Conservation (phyloP, 2,113 vertebrate species). For the Aptenodytes patagonicus region DNA sequence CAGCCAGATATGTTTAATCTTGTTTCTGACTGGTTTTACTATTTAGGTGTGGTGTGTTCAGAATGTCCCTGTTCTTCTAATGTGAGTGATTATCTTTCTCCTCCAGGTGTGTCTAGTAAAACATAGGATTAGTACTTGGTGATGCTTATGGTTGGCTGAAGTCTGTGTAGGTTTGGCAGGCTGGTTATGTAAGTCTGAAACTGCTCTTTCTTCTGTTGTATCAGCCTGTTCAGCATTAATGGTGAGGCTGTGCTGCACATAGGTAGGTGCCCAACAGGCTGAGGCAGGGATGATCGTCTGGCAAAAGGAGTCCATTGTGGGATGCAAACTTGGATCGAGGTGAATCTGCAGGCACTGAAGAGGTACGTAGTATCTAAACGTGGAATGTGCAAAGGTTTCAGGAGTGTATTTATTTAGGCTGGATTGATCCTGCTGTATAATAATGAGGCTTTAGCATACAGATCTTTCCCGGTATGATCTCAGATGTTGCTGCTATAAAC, state of each 20-base stretch:
- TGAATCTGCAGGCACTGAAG: neutral
- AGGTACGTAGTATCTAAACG: neutral
- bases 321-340: neutral
- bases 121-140: neutral
- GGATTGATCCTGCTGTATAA: neutral
- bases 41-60: neutral
- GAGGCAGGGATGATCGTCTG: neutral
- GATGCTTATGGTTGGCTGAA: slow-evolving; percentile 37
- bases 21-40: neutral
- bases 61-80: neutral
- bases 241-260: neutral
- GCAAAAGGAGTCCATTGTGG: neutral
- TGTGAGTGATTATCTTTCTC: neutral
- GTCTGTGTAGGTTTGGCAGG: slow-evolving; percentile 30
- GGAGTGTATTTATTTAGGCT: neutral
- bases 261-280: neutral
- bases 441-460: neutral
- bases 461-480: neutral
- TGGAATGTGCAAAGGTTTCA: neutral
- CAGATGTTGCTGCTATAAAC: neutral
- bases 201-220: neutral
- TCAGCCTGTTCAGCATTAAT: neutral
- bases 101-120: slow-evolving; percentile 8
- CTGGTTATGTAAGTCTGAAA: slow-evolving; percentile 9
- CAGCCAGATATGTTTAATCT: neutral